Evolutionary conservation across 1,140 invertebrate genomes (phyloP).

Genomic region (Battus philenor): DNA sequence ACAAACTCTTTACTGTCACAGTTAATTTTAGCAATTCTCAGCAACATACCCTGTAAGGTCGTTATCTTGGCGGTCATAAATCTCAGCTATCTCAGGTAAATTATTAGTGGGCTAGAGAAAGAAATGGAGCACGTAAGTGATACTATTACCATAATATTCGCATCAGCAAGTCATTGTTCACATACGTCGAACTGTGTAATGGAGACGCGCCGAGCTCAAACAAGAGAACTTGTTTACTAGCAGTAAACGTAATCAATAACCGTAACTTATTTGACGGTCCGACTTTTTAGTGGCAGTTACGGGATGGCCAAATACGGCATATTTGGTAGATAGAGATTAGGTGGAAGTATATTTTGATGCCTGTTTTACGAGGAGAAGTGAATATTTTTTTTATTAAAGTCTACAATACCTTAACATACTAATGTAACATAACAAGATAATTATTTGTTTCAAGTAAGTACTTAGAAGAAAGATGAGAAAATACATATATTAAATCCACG

Average conservation of each 20-base stretch:
- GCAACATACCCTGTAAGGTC: constrained; percentile 1
- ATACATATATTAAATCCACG: too few species aligned
- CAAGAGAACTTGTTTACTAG: constrained; percentile 60
- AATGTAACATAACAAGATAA: too few species aligned
- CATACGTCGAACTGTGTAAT: constrained; percentile 20
- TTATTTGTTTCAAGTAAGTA: too few species aligned
- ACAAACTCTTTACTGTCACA: constrained; percentile 2
- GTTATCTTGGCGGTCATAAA: constrained; percentile 1
- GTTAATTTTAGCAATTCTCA: constrained; percentile 8
- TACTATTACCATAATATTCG: constrained; percentile 4
- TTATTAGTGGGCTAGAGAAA: constrained; percentile 10
- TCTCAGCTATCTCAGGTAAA: constrained; percentile 12
- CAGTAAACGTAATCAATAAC: constrained; percentile 67
- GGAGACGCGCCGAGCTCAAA: constrained; percentile 37
- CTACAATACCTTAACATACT: too few species aligned
- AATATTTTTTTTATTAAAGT: constrained; percentile 1
- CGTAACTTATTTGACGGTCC: constrained; percentile 50
- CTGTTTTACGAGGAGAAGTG: not conserved
- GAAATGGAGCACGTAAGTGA: constrained; percentile 6
- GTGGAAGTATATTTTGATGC: not conserved
- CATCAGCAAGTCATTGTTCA: not conserved
- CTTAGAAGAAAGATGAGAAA: too few species aligned
- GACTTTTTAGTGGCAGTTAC: constrained; percentile 49
- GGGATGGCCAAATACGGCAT: constrained; percentile 34
- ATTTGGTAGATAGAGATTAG: not conserved